A percentile compares a stretch with the other conserved stretches of the same genome.
phyloP scores from a whole-genome alignment of 2,113 vertebrate genomes.

The Cairina moschata region DNA sequence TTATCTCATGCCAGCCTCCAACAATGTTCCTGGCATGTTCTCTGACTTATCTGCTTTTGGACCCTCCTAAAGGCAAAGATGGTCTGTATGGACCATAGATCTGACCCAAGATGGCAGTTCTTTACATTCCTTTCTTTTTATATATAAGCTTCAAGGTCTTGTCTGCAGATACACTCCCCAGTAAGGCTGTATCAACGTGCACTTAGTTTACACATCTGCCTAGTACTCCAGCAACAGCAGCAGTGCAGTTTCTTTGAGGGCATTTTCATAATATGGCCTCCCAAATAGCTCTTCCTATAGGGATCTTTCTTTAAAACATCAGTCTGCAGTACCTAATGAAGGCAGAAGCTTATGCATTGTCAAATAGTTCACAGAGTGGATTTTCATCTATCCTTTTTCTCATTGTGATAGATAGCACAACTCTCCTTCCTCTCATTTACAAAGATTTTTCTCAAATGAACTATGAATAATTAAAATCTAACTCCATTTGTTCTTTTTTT shows the following conservation, averaged over 20 bases:
- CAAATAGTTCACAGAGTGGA: constrained; percentile 37
- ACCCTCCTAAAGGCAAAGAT: neutral
- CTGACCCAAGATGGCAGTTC: neutral
- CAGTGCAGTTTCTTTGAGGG: neutral
- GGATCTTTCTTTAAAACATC: neutral
- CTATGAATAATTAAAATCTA: constrained; percentile 83
- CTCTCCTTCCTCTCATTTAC: constrained; percentile 75
- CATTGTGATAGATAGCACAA: constrained; percentile 67
- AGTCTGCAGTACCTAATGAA: constrained; percentile 7
- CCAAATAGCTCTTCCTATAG: neutral
- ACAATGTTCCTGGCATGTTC: fast-evolving
- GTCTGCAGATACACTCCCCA: neutral
- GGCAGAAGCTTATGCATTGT: constrained; percentile 22
- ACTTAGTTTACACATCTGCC: neutral
- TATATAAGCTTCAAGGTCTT: neutral
- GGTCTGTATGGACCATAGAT: neutral
- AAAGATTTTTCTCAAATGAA: constrained; percentile 83
- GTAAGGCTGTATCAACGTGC: neutral
- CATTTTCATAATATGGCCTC: neutral
- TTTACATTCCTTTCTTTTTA: neutral
- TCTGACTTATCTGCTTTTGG: neutral
- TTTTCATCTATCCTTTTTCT: constrained; percentile 57
- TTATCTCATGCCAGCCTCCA: neutral
- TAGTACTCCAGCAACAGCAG: neutral
- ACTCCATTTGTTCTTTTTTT: constrained; percentile 80